Percentiles rank a stretch among this genome's conserved stretches.
phyloP scores from a whole-genome alignment of 2,888 invertebrate genomes.

The Masnerella sp. region DNA sequence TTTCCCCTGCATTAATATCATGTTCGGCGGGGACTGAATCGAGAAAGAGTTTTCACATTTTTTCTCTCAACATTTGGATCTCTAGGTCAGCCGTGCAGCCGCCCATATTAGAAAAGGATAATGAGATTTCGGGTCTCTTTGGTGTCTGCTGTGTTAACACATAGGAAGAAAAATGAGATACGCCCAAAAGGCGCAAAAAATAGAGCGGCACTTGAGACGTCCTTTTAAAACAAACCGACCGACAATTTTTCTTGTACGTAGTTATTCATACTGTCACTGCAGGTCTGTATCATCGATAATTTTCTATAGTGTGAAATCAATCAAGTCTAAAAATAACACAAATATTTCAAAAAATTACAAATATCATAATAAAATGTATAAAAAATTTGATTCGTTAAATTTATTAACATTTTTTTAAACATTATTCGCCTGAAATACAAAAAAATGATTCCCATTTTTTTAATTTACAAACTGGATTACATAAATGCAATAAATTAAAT shows the following conservation, averaged over 20 bases:
- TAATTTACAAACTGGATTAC: no score
- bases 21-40: no score
- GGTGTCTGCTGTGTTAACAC: constrained; percentile 57
- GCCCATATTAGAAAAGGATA: constrained; percentile 72
- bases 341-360: no score
- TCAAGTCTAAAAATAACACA: no score
- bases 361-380: no score
- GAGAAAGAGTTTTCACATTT: constrained; percentile 23
- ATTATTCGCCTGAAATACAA: no score
- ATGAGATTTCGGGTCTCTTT: constrained; percentile 67
- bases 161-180: constrained; percentile 50
- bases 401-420: no score
- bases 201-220: constrained; percentile 44
- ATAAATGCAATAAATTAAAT: no score
- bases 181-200: constrained; percentile 44
- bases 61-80: constrained; percentile 6
- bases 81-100: constrained; percentile 60
- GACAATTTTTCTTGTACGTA: constrained; percentile 30
- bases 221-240: constrained; percentile 37
- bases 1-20: constrained; percentile 1
- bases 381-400: no score
- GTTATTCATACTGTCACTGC: constrained; percentile 40
- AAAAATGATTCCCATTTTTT: no score
- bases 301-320: constrained; percentile 19
- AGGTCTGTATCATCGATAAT: constrained; percentile 22